These are phyloP conservation scores for Pseudomyrmex gracilis DNA, from an alignment of 1,140 invertebrate species.

Conservation along the genomic window DNA sequence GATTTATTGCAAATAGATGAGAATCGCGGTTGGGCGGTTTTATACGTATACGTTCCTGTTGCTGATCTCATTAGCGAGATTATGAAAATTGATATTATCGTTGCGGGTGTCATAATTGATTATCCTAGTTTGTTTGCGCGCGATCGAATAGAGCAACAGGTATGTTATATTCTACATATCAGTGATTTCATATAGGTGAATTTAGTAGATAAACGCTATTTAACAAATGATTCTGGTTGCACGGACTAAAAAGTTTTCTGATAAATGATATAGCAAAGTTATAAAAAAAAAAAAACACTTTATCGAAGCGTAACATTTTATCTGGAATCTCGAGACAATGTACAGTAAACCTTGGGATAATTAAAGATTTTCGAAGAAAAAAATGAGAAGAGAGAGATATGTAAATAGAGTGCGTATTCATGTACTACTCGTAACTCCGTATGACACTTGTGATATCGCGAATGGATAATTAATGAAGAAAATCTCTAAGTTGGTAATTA, in stretches of 20 bases:
- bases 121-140: neutral
- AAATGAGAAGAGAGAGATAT: neutral
- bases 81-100: slow-evolving; percentile 44
- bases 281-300: neutral
- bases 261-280: slow-evolving; percentile 26
- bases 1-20: slow-evolving; percentile 23
- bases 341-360: neutral
- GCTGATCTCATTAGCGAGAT: slow-evolving; percentile 54
- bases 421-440: neutral
- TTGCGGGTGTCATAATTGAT: slow-evolving; percentile 49
- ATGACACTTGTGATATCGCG: neutral
- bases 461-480: slow-evolving; percentile 19
- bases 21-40: slow-evolving; percentile 13
- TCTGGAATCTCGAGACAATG: slow-evolving; percentile 8
- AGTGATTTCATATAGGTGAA: slow-evolving; percentile 18
- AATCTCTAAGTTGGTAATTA: slow-evolving; percentile 5
- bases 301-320: neutral
- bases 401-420: neutral
- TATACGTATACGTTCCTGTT: neutral
- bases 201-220: slow-evolving; percentile 11
- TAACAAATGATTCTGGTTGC: slow-evolving; percentile 36
- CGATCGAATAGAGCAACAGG: slow-evolving; percentile 6
- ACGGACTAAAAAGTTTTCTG: slow-evolving; percentile 20
- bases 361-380: neutral
- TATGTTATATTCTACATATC: slow-evolving; percentile 30